A percentile compares a stretch with the other conserved stretches of the same genome.
These are phyloP conservation scores for Morelia viridis DNA, from an alignment of 2,797 vertebrate genomes.

Conservation along the genomic window DNA sequence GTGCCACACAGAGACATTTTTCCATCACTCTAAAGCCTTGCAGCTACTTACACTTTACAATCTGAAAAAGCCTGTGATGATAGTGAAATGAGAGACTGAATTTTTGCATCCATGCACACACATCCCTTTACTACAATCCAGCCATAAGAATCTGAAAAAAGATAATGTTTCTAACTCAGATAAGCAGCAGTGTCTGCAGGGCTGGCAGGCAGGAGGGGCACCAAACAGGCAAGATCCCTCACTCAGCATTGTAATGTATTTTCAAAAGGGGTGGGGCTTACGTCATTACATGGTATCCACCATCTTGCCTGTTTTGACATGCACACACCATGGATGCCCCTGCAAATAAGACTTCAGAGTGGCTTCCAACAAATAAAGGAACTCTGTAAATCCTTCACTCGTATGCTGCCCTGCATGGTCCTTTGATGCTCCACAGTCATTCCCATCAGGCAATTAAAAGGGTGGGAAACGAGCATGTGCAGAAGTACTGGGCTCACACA, in stretches of 20 bases:
- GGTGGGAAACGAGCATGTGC: not conserved
- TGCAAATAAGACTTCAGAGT: not conserved
- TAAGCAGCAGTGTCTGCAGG: not conserved
- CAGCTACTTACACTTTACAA: not conserved
- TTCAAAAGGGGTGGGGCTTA: not conserved
- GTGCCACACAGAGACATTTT: not conserved
- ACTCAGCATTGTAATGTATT: not conserved
- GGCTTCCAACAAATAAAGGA: too few species aligned
- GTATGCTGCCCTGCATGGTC: not conserved
- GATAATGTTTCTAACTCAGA: not conserved
- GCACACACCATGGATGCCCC: not conserved
- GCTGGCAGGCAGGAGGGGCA: not conserved
- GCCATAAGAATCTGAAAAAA: not conserved
- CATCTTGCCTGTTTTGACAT: not conserved
- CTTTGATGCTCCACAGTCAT: not conserved
- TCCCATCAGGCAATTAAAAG: not conserved
- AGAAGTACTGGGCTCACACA: too few species aligned
- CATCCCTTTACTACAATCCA: not conserved
- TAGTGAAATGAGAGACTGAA: not conserved
- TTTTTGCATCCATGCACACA: not conserved
- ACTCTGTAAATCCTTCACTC: not conserved
- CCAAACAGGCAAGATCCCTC: not conserved
- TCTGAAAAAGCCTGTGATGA: not conserved
- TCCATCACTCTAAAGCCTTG: not conserved
- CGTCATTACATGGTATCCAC: not conserved